phyloP scores from a whole-genome alignment of 2,113 vertebrate species.

The Bostrychus sinensis region DNA sequence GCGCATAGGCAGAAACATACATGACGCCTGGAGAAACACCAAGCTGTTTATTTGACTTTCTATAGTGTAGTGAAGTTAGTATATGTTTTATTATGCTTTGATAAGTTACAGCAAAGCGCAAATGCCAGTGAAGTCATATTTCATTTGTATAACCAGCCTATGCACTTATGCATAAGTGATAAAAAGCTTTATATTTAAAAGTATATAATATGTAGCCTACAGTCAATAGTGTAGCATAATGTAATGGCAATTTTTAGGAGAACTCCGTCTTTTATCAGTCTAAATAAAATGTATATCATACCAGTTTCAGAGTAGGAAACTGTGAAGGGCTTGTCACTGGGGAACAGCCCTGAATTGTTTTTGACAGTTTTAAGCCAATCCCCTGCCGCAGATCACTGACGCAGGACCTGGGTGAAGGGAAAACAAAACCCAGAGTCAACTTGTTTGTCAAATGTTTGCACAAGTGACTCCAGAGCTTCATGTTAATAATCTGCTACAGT shows the following conservation, averaged over 20 bases:
- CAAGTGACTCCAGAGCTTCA: conserved; percentile 44
- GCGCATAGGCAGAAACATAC: conserved; percentile 14
- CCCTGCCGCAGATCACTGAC: conserved; percentile 48
- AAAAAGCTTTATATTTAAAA: too few species aligned
- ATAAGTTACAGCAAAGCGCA: neutral
- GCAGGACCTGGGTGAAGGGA: conserved; percentile 47
- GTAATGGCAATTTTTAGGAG: neutral
- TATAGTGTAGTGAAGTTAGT: neutral
- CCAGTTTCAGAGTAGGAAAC: neutral
- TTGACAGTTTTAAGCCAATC: conserved; percentile 26
- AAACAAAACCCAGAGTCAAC: conserved; percentile 41
- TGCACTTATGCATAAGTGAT: too few species aligned
- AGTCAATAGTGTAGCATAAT: neutral
- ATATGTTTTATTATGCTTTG: neutral
- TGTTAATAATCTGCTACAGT: conserved; percentile 66
- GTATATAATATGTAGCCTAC: too few species aligned
- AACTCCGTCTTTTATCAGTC: neutral
- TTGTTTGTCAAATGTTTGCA: conserved; percentile 65
- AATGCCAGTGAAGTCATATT: neutral
- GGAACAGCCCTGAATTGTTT: too few species aligned
- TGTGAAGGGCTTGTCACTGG: neutral
- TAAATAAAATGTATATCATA: neutral
- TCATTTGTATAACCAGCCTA: neutral
- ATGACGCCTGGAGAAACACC: conserved; percentile 20
- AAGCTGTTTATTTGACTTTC: neutral